Conservation (phyloP, 35 echinoderm and acorn worm genomes). For the Apostichopus parvimensis region DNA sequence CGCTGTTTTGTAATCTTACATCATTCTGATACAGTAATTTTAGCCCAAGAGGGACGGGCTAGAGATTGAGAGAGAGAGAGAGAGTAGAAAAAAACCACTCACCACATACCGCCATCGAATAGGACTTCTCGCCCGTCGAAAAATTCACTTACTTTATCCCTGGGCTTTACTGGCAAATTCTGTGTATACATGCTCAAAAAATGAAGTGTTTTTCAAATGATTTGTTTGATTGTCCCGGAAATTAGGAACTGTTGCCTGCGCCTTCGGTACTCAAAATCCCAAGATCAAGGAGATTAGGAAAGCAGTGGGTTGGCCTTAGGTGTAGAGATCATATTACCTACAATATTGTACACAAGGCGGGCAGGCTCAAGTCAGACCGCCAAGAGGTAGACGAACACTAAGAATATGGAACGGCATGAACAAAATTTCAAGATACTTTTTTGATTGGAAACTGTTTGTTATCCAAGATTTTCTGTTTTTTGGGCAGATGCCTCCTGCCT, state of each 20-base stretch:
- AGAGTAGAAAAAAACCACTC: background rate
- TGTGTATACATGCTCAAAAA: constrained; percentile 41
- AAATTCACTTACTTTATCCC: constrained; percentile 40
- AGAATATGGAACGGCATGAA: constrained; percentile 6
- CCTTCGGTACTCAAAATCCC: constrained; percentile 49
- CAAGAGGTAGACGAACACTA: constrained; percentile 1
- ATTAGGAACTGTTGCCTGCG: constrained; percentile 53
- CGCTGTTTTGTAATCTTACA: background rate
- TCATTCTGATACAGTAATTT: constrained; percentile 23
- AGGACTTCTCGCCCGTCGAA: background rate
- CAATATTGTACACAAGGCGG: constrained; percentile 51
- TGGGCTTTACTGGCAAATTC: constrained; percentile 32
- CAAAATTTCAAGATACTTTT: constrained; percentile 34
- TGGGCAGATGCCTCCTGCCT: constrained; percentile 27
- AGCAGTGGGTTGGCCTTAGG: constrained; percentile 26
- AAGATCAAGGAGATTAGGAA: constrained; percentile 30
- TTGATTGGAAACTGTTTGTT: constrained; percentile 36
- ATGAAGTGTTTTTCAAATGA: constrained; percentile 37
- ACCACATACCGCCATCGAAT: background rate
- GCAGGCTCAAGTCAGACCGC: constrained; percentile 18
- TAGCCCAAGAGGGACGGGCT: constrained; percentile 31
- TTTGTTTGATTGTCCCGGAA: constrained; percentile 43
- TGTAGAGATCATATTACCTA: constrained; percentile 27
- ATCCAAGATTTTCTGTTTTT: constrained; percentile 19
- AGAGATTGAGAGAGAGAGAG: no score